Base-by-base conservation (phyloP, 2,797 vertebrate genomes). In the Florisuga fusca region DNA sequence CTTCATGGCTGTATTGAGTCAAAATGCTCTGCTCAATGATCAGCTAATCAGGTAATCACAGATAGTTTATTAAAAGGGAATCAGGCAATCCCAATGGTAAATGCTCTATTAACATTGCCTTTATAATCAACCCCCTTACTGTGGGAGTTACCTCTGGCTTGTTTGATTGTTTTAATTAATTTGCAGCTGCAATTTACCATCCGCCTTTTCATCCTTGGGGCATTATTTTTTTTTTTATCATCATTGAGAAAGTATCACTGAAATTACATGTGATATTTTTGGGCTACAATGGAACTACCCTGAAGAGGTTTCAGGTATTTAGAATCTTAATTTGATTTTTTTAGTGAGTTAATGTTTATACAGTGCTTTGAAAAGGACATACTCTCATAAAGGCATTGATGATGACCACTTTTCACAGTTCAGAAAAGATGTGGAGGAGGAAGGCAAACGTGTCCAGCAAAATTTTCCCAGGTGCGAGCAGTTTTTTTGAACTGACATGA, bases 141-240 rank as follows among this genome's bases (percentile, higher is more conserved):
- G 63, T 86, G 87, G 61, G 69, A 81, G 92, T 96, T 96, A 78
- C 57, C 79, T 78, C 27, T 91, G 92, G 55, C 36, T 90, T 87
- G 31, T 85, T 93, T 95, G 89, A 63, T 87, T 95, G 50, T 93
- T 95, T 96, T 84, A 94, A 95, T 96, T 95, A 90, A 94, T 96
- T 96, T 91, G 84, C 87, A 86, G 93, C 80, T 94, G 90, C 75
- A 81, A 67, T 95, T 92, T 96, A 25, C 84, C 55, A 81, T 84
- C 51, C 33, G 80, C 21, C 36, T 96, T 89, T 69, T 95, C 64
- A 69, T 87, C 91, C 91, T 78, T 45, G 29, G 51, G 91, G 74
- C 68, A 8, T 73, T 61, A 36, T 73, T 38, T 17, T 75, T 17
- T 75, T 84, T 76, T 75, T 64, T 61, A 33, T 73, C 77, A 74